A percentile compares a stretch with the other conserved stretches of the same genome.
Evolutionary conservation across 2,888 invertebrate genomes (phyloP).

Genomic region (Ditylenchus weischeri): DNA sequence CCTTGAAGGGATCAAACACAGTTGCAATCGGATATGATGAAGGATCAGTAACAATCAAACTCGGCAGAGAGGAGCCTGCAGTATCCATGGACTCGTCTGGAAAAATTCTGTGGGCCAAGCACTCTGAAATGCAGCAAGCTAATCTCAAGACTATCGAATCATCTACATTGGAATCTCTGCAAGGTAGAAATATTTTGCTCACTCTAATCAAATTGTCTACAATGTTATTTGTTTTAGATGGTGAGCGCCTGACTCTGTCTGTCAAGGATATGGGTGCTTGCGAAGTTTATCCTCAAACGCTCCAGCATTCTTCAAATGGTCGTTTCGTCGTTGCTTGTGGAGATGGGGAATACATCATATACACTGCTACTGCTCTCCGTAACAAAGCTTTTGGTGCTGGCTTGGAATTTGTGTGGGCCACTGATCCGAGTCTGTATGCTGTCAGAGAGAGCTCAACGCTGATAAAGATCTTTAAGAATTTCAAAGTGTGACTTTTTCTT

Average conservation of each 20-base stretch:
- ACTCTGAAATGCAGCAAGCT: conserved; percentile 87
- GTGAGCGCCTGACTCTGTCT: conserved; percentile 84
- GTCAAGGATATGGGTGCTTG: conserved; percentile 99
- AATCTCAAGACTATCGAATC: conserved; percentile 56
- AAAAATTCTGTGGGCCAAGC: conserved; percentile 96
- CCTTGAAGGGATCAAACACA: conserved; percentile 54
- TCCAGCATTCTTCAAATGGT: conserved; percentile 96
- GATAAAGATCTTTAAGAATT: conserved; percentile 92
- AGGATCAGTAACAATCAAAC: conserved; percentile 85
- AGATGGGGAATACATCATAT: conserved; percentile 98
- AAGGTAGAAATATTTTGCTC: conserved; percentile 38
- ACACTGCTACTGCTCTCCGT: conserved; percentile 96
- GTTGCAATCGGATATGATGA: conserved; percentile 95
- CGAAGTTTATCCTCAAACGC: conserved; percentile 97
- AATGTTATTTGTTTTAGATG: conserved; percentile 65
- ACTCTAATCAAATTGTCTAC: conserved; percentile 4
- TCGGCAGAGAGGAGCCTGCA: conserved; percentile 97
- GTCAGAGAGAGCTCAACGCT: conserved; percentile 81
- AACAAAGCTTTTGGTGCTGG: conserved; percentile 88
- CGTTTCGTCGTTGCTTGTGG: conserved; percentile 90
- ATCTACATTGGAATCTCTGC: conserved; percentile 45
- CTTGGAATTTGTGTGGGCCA: conserved; percentile 97
- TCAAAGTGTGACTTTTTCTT: conserved; percentile 68
- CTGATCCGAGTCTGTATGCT: conserved; percentile 83
- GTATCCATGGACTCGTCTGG: conserved; percentile 95